A percentile compares a stretch with the other conserved stretches of the same genome.
Conservation (phyloP, 2,113 vertebrate species). For the Solea senegalensis region DNA sequence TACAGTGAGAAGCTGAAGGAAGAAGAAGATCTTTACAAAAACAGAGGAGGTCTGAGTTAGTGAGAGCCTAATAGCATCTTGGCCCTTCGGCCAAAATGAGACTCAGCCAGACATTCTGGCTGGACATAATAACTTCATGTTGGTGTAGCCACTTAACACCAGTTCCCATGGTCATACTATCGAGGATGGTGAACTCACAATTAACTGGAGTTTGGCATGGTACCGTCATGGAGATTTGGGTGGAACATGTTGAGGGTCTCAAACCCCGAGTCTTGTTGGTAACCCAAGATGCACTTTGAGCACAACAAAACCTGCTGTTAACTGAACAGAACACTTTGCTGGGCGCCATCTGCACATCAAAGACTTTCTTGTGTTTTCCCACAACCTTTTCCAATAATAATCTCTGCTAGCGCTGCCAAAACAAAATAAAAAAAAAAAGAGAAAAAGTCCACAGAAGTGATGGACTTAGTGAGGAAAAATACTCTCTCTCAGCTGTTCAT, state of each 20-base stretch:
- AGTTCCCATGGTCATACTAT: conserved; percentile 70
- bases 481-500: conserved; percentile 44
- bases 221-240: conserved; percentile 53
- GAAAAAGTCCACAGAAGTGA: conserved; percentile 17
- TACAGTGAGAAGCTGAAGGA: conserved; percentile 8
- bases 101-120: conserved; percentile 1
- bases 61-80: conserved; percentile 31
- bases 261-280: conserved; percentile 49
- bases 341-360: conserved; percentile 64
- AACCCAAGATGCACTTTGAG: conserved; percentile 62
- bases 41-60: conserved; percentile 11
- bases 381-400: conserved; percentile 33
- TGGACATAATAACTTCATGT: conserved; percentile 44
- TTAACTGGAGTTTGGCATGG: conserved; percentile 67
- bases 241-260: conserved; percentile 58
- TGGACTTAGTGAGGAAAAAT: conserved; percentile 41
- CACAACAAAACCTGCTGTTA: conserved; percentile 65
- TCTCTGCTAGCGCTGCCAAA: conserved; percentile 41
- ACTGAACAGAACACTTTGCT: conserved; percentile 35
- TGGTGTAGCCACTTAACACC: conserved; percentile 55
- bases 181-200: conserved; percentile 61
- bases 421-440: conserved; percentile 7
- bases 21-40: conserved; percentile 16
- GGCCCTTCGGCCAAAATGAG: conserved; percentile 8
- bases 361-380: conserved; percentile 14